Base-by-base conservation (phyloP, 92 coral and sea anemone species). In the Phenganax stokvisi region DNA sequence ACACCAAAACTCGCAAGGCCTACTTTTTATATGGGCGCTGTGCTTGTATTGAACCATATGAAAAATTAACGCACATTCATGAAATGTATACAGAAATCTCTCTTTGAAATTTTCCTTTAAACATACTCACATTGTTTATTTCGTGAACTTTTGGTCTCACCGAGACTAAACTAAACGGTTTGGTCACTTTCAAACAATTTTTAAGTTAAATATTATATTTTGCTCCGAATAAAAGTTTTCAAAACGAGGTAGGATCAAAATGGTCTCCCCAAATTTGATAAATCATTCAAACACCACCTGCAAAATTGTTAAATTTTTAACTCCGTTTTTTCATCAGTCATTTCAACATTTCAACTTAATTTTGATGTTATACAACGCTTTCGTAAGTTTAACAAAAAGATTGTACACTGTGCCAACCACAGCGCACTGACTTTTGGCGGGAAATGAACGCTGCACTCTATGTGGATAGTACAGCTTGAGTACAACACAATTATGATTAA, bases 21-120 rank as follows among this genome's bases (percentile, higher is more conserved):
- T 54, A 73, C 70, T 64, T 54, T 63, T 27, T 69, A 90, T 92
- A 92, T 87, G 87, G 96, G 97, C 89, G 89, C 91, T 91, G 96
- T 87, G 91, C 82, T 86, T 82, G 87, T 84, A 85, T 85, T 87
- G 75, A 82, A 92, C 92, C 90, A 96, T 20, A 20, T 96, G 92
- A 96, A 96, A 96, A 92, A 96, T 96, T 96, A 96, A 96, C 99
- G 99, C 86, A 83, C 76, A 88, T 88, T 87, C 96, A 73, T 73
- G 31, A 73, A 64, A 79, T 63, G 74, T 60, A 51, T 20, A 79
- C 83, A 27, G 60, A 55, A 53, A 30, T 63, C 8, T 51, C 10
- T 51, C 20, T 47, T 79, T 64, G n/a, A 51, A 63, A 79, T 79
- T 27, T 0, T 47, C 51, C 69, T 62, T 57, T 0, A 47, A 57